These are phyloP conservation scores for Ormyrus labotus DNA, from an alignment of 2,888 invertebrate species.

Conservation along the genomic window DNA sequence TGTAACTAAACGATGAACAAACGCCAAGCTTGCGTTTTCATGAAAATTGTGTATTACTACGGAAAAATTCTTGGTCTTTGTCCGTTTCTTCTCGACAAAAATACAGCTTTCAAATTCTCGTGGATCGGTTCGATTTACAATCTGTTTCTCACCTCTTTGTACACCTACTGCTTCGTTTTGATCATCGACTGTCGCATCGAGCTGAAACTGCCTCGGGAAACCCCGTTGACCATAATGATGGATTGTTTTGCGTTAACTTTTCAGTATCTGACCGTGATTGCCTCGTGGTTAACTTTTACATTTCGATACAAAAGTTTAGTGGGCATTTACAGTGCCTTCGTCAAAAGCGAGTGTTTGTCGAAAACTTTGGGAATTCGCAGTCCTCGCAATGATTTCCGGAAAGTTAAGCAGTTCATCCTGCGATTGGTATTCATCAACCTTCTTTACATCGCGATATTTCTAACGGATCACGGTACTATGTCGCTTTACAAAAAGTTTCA, in stretches of 20 bases:
- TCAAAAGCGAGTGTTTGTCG: background rate
- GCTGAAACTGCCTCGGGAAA: slow-evolving; percentile 35
- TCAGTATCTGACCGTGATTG: slow-evolving; percentile 33
- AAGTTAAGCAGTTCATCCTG: background rate
- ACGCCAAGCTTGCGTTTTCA: background rate
- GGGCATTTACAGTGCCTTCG: background rate
- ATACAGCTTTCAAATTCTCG: slow-evolving; percentile 3
- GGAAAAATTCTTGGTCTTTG: slow-evolving; percentile 33
- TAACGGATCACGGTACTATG: slow-evolving; percentile 21
- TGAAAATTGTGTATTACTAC: slow-evolving; percentile 31
- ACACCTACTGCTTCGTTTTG: slow-evolving; percentile 16
- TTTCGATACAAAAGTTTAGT: background rate
- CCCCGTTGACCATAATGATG: slow-evolving; percentile 27
- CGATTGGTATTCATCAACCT: slow-evolving; percentile 20
- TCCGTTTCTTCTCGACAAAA: slow-evolving; percentile 19
- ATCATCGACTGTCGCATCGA: slow-evolving; percentile 21
- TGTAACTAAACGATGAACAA: too few relatives aligned
- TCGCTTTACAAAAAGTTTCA: slow-evolving; percentile 32
- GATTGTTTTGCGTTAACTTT: slow-evolving; percentile 36
- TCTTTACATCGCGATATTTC: slow-evolving; percentile 15
- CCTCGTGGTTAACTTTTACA: slow-evolving; percentile 25
- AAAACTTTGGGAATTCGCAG: background rate
- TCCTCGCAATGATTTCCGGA: background rate
- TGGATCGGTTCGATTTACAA: slow-evolving; percentile 6
- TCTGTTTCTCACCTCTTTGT: background rate